Evolutionary conservation across 2,888 invertebrate genomes (phyloP), one percentile per base, ranked within the genome.

Genomic region (Drosophila infuscata): DNA sequence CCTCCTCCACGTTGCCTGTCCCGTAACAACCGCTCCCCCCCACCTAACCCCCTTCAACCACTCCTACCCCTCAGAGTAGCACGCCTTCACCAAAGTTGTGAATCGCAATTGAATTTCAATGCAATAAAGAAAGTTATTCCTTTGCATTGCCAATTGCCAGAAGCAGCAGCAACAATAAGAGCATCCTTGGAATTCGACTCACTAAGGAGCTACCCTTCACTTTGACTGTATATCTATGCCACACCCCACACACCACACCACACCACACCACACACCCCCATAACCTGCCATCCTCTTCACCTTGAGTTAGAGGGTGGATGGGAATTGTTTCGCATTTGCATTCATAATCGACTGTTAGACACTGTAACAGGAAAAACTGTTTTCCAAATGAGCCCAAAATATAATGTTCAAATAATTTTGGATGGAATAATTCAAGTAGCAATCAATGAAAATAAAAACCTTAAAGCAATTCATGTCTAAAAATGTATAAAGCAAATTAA

Each of bases 31-130:
- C 20, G 20, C 20, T 25, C 12, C 36, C 25, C 2, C 1, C 25
- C 25, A 25, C 25, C 25, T 1, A 2, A 1, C 46, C 38, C 20
- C 33, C 20, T 25, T 1, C 36, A 17, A 17, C 20, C 20, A 38
- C 15, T 4, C 15, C 4, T 36, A 46, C 46, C 20, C 32, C 29
- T 51, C 29, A 25, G 25, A 20, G 33, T 15, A 9, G 11, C 53
- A 25, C 32, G 32, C 36, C 53, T 11, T 29, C n/a, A 25, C 60
- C 57, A 20, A 49, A 62, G 57, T 69, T 78, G 53, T 62, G 67
- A 79, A 62, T 86, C 65, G 76, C 76, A 82, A 89, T 84, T 88
- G 90, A 90, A 89, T 84, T 84, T 88, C 90, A 89, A 83, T 89
- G 83, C 88, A 89, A 88, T 79, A 85, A 89, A 82, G 68, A 74